These are phyloP conservation scores for Papilio xuthus DNA, from an alignment of 1,140 invertebrate genomes.

Conservation along the genomic window DNA sequence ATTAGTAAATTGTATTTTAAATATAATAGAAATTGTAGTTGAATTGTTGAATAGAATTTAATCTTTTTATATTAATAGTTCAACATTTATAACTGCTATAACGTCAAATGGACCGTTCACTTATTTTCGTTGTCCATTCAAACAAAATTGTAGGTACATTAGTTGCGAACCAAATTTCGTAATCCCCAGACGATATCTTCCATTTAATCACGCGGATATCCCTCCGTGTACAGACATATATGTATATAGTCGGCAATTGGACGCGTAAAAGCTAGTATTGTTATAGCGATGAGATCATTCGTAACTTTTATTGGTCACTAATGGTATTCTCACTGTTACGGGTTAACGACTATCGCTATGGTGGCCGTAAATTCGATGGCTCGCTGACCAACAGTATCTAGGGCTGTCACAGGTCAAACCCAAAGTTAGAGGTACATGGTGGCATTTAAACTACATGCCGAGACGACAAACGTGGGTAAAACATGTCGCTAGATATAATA, in stretches of 20 bases:
- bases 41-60: background rate
- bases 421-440: background rate
- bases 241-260: slow-evolving; percentile 30
- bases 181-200: slow-evolving; percentile 18
- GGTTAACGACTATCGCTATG: slow-evolving; percentile 35
- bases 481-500: background rate
- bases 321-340: slow-evolving; percentile 37
- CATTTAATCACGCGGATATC: slow-evolving; percentile 16
- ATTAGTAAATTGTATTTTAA: background rate
- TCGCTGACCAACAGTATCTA: slow-evolving; percentile 7
- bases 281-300: slow-evolving; percentile 39
- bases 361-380: slow-evolving; percentile 25
- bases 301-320: slow-evolving; percentile 37
- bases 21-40: background rate
- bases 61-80: background rate
- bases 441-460: background rate
- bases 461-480: background rate
- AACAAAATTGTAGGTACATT: slow-evolving; percentile 2
- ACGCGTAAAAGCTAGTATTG: slow-evolving; percentile 36
- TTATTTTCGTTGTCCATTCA: background rate
- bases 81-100: background rate
- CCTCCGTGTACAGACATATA: background rate
- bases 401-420: background rate
- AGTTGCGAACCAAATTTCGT: slow-evolving; percentile 5
- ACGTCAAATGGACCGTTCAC: background rate